Conservation (phyloP, 2,113 vertebrate genomes). For the Formicarius rufipectus region DNA sequence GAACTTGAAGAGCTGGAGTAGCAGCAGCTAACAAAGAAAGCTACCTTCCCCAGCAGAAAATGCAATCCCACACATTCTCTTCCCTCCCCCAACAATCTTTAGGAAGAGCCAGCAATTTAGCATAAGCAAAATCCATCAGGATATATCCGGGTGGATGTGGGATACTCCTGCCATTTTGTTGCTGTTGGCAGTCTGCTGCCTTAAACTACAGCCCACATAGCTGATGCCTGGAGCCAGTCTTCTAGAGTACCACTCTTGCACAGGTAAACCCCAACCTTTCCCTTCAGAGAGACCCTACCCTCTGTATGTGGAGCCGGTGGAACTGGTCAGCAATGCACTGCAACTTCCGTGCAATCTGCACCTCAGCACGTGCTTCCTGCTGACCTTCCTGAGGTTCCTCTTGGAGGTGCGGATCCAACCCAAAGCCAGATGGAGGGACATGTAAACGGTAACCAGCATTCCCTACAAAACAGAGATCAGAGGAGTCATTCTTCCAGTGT, state of each 20-base stretch:
- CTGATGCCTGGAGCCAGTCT: not conserved
- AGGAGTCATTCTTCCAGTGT: not conserved
- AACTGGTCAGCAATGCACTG: slow-evolving; percentile 84
- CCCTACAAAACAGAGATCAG: slow-evolving; percentile 66
- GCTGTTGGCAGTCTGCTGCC: not conserved
- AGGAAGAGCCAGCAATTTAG: not conserved
- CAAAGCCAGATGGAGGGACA: slow-evolving; percentile 71
- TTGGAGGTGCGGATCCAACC: slow-evolving; percentile 60
- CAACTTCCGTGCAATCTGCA: slow-evolving; percentile 80
- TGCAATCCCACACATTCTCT: not conserved
- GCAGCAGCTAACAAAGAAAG: not conserved
- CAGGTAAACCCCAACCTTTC: not conserved
- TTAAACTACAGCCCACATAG: not conserved
- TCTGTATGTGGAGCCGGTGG: slow-evolving; percentile 81
- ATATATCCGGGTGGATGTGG: no score
- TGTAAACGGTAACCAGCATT: slow-evolving; percentile 82
- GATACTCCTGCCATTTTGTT: not conserved
- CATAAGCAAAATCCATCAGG: not conserved
- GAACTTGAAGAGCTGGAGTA: not conserved
- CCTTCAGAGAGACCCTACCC: slow-evolving; percentile 71
- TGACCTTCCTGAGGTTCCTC: slow-evolving; percentile 71
- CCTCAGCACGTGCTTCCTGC: slow-evolving; percentile 74
- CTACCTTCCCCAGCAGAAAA: not conserved
- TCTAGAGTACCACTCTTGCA: not conserved
- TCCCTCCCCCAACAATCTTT: not conserved